Evolutionary conservation across 2,888 invertebrate genomes (phyloP), one percentile per base, ranked within the genome.

Genomic region (Drosophila mettleri): DNA sequence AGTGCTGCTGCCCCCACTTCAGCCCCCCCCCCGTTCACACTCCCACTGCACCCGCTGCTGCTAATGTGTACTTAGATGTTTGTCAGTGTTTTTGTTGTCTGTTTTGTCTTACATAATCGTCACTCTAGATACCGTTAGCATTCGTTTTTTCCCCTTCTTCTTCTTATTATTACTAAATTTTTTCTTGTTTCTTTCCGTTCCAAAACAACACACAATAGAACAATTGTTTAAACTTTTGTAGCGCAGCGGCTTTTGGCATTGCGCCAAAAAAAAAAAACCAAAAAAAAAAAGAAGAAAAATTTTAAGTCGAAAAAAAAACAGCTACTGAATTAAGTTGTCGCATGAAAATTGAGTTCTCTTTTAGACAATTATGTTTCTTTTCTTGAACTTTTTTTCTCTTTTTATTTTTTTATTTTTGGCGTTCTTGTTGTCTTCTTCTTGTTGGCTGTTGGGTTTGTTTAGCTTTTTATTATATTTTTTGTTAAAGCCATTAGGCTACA

Each of bases 81-180:
- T 88, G 82, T 80, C 72, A 24, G 31, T 36, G 33, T 62, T 58
- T 71, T 59, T 12, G 9, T 52, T 54, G 68, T 76, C 68, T 83
- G 70, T 78, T 84, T 85, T 88, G 79, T 79, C 87, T 86, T 86
- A 88, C 85, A 86, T 88, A 86, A 88, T 88, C 89, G 82, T 88
- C 84, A 84, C 87, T 85, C 86, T 74, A 85, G 84, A 75, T 84
- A 88, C 83, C 72, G 84, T 74, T 80, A 79, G 71, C 64, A 68
- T 70, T 80, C 62, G 33, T 16, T 24, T 14, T 34, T 24, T 34
- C 8, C 12, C 8, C 4, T 2, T n/a, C 22, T n/a, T 33, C n/a
- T 16, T 16, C 14, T 20, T 48, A 16, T 48, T 33, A 33, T 33
- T 49, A 20, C 7, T 22, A 34, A 58, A 57, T 60, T 49, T n/a